These are phyloP conservation scores for Xenops minutus DNA, from an alignment of 2,797 vertebrate species.

Conservation along the genomic window DNA sequence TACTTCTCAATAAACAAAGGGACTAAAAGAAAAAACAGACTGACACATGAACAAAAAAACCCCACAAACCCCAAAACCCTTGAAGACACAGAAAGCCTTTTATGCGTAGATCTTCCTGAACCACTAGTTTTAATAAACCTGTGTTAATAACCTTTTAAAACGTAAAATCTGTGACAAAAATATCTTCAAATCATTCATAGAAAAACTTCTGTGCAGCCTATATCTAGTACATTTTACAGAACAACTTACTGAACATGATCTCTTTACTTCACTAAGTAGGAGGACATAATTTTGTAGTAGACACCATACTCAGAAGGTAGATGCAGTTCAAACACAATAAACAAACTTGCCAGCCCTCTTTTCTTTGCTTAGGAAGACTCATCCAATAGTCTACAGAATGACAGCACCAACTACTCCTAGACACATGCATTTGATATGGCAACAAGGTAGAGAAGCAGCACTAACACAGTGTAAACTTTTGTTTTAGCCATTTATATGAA, in stretches of 20 bases:
- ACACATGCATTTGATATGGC: fast-evolving
- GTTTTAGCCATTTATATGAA: background rate
- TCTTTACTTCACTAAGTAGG: background rate
- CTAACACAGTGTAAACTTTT: background rate
- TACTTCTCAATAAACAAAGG: background rate
- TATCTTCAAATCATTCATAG: background rate
- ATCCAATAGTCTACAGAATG: background rate
- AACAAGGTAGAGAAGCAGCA: background rate
- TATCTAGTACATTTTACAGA: background rate
- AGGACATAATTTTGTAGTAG: background rate
- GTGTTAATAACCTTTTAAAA: background rate
- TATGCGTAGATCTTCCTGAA: background rate
- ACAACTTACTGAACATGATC: background rate
- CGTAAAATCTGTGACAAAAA: background rate
- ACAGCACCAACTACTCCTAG: background rate
- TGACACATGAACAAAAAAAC: fast-evolving
- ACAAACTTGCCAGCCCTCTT: background rate
- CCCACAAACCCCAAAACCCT: background rate
- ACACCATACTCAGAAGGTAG: background rate
- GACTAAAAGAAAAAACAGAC: background rate
- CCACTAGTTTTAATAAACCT: background rate
- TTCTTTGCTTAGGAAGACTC: background rate
- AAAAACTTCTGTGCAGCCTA: background rate
- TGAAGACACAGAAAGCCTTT: background rate
- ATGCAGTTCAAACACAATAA: background rate